Evolutionary conservation across 1,140 invertebrate genomes (phyloP), one percentile per base, ranked within the genome.

Genomic region (Drosophila tsacasi): DNA sequence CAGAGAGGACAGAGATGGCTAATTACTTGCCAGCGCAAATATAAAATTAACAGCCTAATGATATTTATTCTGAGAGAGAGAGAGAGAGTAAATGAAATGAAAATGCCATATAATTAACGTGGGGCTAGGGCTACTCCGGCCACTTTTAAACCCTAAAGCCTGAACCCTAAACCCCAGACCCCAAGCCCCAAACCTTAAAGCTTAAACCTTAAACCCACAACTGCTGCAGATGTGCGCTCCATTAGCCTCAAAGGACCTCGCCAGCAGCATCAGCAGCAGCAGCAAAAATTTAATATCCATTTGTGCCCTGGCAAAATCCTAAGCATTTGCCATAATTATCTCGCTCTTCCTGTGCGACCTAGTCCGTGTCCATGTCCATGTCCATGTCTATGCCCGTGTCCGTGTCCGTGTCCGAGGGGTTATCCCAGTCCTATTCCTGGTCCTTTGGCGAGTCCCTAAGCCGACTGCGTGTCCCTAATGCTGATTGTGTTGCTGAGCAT

Each of bases 301-400:
- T 75, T 69, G 60, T 66, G 57, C 23, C 23, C 49, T 15, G 44
- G 37, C 35, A 37, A 76, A 76, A 47, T 59, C 59, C 62, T 37
- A 67, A 60, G 73, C 74, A 77, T 77, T 77, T 62, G 55, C 75
- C 74, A 77, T 77, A 77, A 77, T 77, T 77, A 77, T 78, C 75
- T 62, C 40, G 21, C 60, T 39, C 55, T 52, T 30, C 39, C 50
- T 50, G 54, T 15, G 21, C 30, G 44, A 27, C 50, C 35, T 5
- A 10, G 47, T 17, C 30, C 30, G 5, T 5, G 23, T n/a, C 54
- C 30, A 3, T 15, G 58, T n/a, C 58, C 40, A 0, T 32, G 50
- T 42, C 27, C 50, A 0, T 13, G 35, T 13, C 35, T 12, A 0
- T 35, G 47, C 9, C 30, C 30, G 5, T 2, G 23, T 13, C 52